Evolutionary conservation across 2,113 vertebrate species (phyloP).

Genomic region (Rhinolophus sinicus): DNA sequence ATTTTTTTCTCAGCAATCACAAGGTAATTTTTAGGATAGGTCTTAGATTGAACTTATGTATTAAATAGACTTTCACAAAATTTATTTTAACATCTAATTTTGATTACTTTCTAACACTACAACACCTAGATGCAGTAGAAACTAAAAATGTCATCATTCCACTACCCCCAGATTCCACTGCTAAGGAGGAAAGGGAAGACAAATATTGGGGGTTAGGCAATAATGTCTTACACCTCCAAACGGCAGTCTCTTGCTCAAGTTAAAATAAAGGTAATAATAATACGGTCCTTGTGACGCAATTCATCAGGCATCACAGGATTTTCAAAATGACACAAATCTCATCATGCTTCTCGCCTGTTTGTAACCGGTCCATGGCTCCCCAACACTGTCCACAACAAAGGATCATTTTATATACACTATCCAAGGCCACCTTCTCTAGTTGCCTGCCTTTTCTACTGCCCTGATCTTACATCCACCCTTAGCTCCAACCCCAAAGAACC

Average conservation of each 20-base stretch:
- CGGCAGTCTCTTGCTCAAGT: not conserved
- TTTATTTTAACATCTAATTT: not conserved
- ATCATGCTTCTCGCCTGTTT: not conserved
- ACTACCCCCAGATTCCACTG: too few relatives aligned
- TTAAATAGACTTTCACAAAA: not conserved
- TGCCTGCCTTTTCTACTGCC: not conserved
- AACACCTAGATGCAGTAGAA: not conserved
- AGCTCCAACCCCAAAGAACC: not conserved
- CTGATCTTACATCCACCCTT: not conserved
- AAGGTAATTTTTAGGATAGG: not conserved
- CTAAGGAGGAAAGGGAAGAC: not conserved
- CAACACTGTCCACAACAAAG: not conserved
- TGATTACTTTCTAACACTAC: not conserved
- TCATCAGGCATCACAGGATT: not conserved
- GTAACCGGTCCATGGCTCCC: not conserved
- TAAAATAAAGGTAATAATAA: not conserved
- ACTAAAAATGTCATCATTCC: not conserved
- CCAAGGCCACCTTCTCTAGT: not conserved
- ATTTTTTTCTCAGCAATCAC: not conserved
- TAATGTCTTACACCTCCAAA: not conserved
- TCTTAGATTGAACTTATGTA: not conserved
- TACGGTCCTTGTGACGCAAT: not conserved
- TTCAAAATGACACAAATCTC: too few relatives aligned
- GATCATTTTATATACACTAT: not conserved
- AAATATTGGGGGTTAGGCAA: not conserved